Conservation (phyloP, 92 coral and sea anemone genomes). For the Siderastrea radians region DNA sequence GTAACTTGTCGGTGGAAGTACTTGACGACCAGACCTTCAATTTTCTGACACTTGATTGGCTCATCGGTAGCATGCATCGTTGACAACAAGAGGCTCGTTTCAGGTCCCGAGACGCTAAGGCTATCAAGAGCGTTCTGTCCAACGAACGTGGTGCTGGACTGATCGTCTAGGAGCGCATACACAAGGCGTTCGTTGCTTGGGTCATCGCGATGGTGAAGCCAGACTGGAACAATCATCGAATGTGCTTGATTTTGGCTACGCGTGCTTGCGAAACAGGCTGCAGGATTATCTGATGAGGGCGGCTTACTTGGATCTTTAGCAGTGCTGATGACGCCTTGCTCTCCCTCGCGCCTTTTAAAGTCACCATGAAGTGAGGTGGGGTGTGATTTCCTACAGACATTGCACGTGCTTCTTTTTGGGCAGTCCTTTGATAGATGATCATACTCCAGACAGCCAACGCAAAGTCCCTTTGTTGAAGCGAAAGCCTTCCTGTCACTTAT, state of each 20-base stretch:
- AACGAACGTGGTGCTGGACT: constrained; percentile 64
- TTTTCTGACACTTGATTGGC: constrained; percentile 26
- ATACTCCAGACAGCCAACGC: constrained; percentile 60
- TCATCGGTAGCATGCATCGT: constrained; percentile 66
- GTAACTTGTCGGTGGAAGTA: constrained; percentile 16
- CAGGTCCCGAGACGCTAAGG: constrained; percentile 34
- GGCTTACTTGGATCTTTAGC: neutral
- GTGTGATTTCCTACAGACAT: constrained; percentile 38
- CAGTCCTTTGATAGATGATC: constrained; percentile 67
- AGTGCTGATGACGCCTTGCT: neutral
- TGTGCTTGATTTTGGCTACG: constrained; percentile 15
- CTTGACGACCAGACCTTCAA: constrained; percentile 49
- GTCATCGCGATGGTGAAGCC: constrained; percentile 40
- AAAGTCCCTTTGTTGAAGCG: constrained; percentile 43
- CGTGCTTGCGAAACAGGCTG: constrained; percentile 36
- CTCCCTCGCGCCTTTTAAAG: constrained; percentile 4
- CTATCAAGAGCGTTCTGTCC: constrained; percentile 14
- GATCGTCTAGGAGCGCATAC: constrained; percentile 72
- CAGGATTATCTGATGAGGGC: neutral
- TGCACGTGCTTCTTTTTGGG: constrained; percentile 32
- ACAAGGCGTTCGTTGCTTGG: constrained; percentile 46
- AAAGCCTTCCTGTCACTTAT: constrained; percentile 55
- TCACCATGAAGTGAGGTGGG: constrained; percentile 65
- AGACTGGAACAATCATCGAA: constrained; percentile 76
- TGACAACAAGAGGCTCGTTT: constrained; percentile 57